phyloP scores from a whole-genome alignment of 2,797 vertebrate genomes.

The Cossypha dichroa region DNA sequence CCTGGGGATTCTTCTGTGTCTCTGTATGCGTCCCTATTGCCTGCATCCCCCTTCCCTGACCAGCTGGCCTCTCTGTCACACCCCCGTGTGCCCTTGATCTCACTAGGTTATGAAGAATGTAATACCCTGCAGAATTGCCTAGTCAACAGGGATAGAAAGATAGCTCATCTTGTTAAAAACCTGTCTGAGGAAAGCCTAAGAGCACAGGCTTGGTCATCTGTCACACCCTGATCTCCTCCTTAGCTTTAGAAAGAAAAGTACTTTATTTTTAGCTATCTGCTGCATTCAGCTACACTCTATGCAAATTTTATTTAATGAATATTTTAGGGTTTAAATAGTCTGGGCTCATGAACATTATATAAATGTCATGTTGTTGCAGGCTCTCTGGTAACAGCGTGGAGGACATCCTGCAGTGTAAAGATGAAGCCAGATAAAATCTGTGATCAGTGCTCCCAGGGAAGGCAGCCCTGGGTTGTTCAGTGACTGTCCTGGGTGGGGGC shows the following conservation, averaged over 20 bases:
- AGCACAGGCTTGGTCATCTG: neutral
- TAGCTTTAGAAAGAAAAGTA: neutral
- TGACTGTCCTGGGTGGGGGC: neutral
- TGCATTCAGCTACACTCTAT: slow-evolving; percentile 18
- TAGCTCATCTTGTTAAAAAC: neutral
- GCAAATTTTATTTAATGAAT: slow-evolving; percentile 51
- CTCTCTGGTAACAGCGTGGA: accelerated
- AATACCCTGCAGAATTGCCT: neutral
- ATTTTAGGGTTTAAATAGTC: slow-evolving; percentile 25
- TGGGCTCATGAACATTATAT: neutral
- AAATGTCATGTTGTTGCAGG: neutral
- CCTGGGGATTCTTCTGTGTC: neutral
- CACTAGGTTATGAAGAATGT: neutral
- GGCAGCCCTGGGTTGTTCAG: neutral
- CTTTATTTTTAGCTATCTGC: slow-evolving; percentile 24
- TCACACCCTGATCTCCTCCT: neutral
- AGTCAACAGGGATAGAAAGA: neutral
- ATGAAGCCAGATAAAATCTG: neutral
- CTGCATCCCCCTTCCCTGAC: neutral
- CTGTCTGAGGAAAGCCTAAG: neutral
- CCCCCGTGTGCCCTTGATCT: neutral
- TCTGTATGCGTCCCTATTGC: neutral
- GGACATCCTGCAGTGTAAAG: neutral
- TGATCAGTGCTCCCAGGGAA: neutral
- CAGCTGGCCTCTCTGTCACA: neutral